Base-by-base conservation (phyloP, 2,797 vertebrate genomes). In the Sebastes aleutianus region DNA sequence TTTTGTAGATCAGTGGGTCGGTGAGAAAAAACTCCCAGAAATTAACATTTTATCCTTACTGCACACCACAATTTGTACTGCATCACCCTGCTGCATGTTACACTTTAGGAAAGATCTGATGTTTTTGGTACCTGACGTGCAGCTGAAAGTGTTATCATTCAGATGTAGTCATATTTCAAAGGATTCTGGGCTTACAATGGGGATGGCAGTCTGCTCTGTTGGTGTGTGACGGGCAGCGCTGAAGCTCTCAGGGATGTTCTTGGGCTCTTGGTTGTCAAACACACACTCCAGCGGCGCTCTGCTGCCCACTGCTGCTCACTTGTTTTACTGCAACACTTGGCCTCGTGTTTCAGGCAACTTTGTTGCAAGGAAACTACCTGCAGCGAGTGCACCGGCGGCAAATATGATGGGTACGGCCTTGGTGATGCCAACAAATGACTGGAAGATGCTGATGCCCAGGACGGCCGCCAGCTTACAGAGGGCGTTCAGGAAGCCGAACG, bases 381-480 rank as follows among this genome's bases (percentile, higher is more conserved):
- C 95, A 1, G 97, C 98, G 4, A 99, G 96, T 0, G 98, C 98
- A 0, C 97, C 96, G 0, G 98, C 98, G 1, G 98, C 98, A 4
- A 99, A 96, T 14, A 99, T 79, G 94, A 99, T 99, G 85, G 98
- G 98, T 64, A 98, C 96, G 0, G 98, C 98, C 93, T 99, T 98
- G 85, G 98, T 98, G 94, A 99, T 96, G 72, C 98, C 98, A 24
- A 99, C 98, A 3, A 99, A 99, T 2, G 98, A 99, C 2, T 97
- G 97, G 95, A 99, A 99, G 95, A 98, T 99, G 95, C 97, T 98
- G 94, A 99, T 99, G 70, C 98, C 98, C 95, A 99, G 90, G 59
- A 99, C 98, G 0, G 98, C 98, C 0, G 98, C 98, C 92, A 99
- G 93, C 85, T 99, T 99, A 85, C 98, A 98, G 62, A 99, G 95